Evolutionary conservation across 2,888 invertebrate genomes (phyloP).

Genomic region (Cistogaster globosa): DNA sequence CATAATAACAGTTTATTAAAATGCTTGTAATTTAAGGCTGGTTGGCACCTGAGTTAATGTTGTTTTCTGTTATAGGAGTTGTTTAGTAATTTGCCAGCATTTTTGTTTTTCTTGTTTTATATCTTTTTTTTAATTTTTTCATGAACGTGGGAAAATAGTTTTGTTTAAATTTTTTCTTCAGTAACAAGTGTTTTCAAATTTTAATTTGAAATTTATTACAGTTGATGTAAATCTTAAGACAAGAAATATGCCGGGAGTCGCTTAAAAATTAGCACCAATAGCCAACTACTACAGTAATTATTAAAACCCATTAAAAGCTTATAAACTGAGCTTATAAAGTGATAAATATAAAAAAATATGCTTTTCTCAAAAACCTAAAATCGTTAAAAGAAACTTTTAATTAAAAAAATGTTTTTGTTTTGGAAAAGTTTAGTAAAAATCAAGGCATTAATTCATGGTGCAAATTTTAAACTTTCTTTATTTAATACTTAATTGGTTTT

Average conservation of each 20-base stretch:
- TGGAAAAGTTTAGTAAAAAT: no score
- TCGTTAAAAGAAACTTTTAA: no score
- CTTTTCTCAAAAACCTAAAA: no score
- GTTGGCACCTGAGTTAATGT: slow-evolving; percentile 70
- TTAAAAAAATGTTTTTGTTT: no score
- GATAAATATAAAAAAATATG: background rate
- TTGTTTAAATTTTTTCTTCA: slow-evolving; percentile 13
- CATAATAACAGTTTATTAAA: slow-evolving; percentile 71
- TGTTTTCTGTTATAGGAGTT: slow-evolving; percentile 50
- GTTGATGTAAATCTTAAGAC: slow-evolving; percentile 13
- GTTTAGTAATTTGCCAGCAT: slow-evolving; percentile 70
- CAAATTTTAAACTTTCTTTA: no score
- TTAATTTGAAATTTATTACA: slow-evolving; percentile 54
- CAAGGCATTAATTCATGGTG: no score
- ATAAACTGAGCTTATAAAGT: slow-evolving; percentile 17
- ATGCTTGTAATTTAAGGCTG: slow-evolving; percentile 71
- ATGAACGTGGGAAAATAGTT: slow-evolving; percentile 69
- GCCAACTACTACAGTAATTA: slow-evolving; percentile 4
- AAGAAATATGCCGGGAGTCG: slow-evolving; percentile 19
- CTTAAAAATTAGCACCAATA: slow-evolving; percentile 26
- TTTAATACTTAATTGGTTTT: no score
- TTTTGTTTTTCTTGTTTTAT: slow-evolving; percentile 20
- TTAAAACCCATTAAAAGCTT: slow-evolving; percentile 3
- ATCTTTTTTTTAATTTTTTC: slow-evolving; percentile 48
- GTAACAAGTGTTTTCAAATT: slow-evolving; percentile 49